Evolutionary conservation across 2,888 invertebrate genomes (phyloP).

Genomic region (Drosophila vallismaia): DNA sequence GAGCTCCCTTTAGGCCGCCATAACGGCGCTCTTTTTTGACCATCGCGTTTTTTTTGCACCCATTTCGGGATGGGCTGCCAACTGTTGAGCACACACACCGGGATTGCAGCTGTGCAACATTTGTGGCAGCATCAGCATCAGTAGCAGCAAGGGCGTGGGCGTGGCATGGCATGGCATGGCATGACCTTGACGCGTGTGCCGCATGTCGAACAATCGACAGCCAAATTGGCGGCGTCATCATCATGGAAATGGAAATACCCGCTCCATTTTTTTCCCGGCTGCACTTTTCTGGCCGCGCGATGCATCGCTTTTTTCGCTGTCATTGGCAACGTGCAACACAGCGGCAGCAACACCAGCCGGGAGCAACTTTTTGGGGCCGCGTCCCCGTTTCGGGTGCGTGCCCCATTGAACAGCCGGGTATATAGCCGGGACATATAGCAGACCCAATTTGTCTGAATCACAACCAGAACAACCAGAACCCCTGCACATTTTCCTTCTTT

Average conservation of each 20-base stretch:
- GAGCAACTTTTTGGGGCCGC: slow-evolving; percentile 35
- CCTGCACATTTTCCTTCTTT: slow-evolving; percentile 22
- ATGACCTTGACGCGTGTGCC: slow-evolving; percentile 73
- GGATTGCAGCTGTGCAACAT: slow-evolving; percentile 32
- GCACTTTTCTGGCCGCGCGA: slow-evolving; percentile 60
- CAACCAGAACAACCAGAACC: slow-evolving; percentile 14
- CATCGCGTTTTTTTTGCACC: slow-evolving; percentile 21
- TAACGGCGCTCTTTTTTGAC: slow-evolving; percentile 8
- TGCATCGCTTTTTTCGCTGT: slow-evolving; percentile 61
- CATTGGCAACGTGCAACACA: slow-evolving; percentile 57
- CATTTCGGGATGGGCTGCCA: slow-evolving; percentile 38
- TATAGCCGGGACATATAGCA: slow-evolving; percentile 35
- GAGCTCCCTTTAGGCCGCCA: too few relatives aligned
- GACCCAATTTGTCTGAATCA: slow-evolving; percentile 23
- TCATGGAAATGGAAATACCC: slow-evolving; percentile 49
- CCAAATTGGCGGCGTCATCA: slow-evolving; percentile 59
- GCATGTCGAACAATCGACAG: slow-evolving; percentile 71
- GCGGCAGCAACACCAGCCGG: slow-evolving; percentile 45
- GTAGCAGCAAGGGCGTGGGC: background rate
- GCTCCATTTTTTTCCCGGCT: slow-evolving; percentile 39
- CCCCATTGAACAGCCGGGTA: slow-evolving; percentile 72
- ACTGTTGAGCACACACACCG: slow-evolving; percentile 55
- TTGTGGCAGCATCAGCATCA: slow-evolving; percentile 1
- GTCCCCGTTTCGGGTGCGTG: slow-evolving; percentile 67
- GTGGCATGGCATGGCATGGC: slow-evolving; percentile 9